Evolutionary conservation across 2,888 invertebrate species (phyloP).

Genomic region (Acrocyrtus sp.): DNA sequence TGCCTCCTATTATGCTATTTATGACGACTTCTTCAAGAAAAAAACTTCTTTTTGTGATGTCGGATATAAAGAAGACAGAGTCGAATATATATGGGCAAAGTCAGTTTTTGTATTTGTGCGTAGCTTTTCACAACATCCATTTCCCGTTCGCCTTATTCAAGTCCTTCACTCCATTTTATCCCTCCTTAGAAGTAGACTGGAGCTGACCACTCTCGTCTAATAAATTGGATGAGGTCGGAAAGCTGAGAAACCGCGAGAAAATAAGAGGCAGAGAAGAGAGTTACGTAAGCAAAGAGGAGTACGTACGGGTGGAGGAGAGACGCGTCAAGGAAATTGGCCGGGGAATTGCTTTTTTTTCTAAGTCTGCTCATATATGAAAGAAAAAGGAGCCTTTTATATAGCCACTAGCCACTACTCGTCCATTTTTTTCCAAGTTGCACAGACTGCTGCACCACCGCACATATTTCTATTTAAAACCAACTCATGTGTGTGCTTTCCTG

Average conservation of each 20-base stretch:
- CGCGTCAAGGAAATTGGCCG: conserved; percentile 45
- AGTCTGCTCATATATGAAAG: neutral
- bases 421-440: no score
- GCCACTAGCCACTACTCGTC: neutral
- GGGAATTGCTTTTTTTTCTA: conserved; percentile 24
- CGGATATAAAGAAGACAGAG: no score
- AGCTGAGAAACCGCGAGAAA: conserved; percentile 31
- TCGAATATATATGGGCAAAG: no score
- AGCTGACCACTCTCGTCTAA: conserved; percentile 48
- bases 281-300: neutral
- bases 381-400: neutral
- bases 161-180: conserved; percentile 23
- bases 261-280: conserved; percentile 17
- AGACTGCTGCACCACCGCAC: no score
- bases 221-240: conserved; percentile 51
- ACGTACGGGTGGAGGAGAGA: neutral
- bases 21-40: conserved; percentile 39
- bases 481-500: no score
- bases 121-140: no score
- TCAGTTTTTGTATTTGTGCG: no score
- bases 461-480: no score
- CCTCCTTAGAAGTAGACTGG: conserved; percentile 18
- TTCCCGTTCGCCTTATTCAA: no score
- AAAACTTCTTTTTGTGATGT: neutral
- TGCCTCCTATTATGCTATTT: conserved; percentile 13